Base-by-base conservation (phyloP, 2,888 invertebrate species). In the Pseudanteris insignis region DNA sequence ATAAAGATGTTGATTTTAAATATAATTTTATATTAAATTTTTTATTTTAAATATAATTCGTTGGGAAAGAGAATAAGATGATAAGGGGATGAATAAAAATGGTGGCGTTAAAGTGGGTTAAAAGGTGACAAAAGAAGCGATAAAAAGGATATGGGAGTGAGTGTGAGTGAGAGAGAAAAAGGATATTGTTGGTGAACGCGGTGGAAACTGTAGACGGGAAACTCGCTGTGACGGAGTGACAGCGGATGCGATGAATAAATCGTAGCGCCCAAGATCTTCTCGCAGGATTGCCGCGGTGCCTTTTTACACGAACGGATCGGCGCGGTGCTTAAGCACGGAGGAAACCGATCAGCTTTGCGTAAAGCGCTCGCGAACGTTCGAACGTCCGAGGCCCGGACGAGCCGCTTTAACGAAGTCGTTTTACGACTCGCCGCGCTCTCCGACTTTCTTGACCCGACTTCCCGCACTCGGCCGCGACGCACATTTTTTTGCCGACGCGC, bases 391-490 rank as follows among this genome's bases (percentile, higher is more conserved):
- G 40, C 44, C 37, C 37, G 44, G 34, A 37, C 13, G 46, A 15
- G 46, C 38, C 32, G 59, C 61, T 61, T 61, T 61, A 61, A 61
- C 61, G 54, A 55, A 55, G 61, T 55, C 61, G 61, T 55, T 61
- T 61, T 54, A 60, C 60, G 60, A 60, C 54, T 60, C 48, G 54
- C 60, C 54, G 60, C 44, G 37, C 34, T 41, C 53, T 47, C 24
- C 43, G 51, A 41, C 59, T 59, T 46, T 60, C 48, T 60, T 53
- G 60, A 54, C 54, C 60, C 48, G 43, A n/a, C 44, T 54, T 60
- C 48, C 46, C 60, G 37, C 34, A 46, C 51, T 30, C 25, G 34
- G 29, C 54, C 36, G 12, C 32, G 46, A 15, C 40, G 40, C 21
- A 14, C 9, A 18, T 28, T 48, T 60, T n/a, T 54, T 54, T 48